A percentile compares a stretch with the other conserved stretches of the same genome.
phyloP scores from a whole-genome alignment of 2,888 invertebrate species.

The Parasteatoda lunata region DNA sequence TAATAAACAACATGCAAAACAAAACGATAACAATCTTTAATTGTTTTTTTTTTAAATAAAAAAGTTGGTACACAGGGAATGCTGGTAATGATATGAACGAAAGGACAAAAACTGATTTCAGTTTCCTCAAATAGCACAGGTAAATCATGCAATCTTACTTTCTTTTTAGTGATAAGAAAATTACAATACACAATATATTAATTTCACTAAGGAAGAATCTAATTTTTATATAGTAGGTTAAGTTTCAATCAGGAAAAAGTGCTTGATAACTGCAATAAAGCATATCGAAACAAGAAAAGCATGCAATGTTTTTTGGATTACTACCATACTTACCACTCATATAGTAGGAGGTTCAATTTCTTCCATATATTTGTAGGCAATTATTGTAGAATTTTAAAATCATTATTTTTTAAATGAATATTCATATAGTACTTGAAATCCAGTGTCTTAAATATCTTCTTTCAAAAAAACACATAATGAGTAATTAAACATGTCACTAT shows the following conservation, averaged over 20 bases:
- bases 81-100: no score
- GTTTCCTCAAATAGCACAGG: no score
- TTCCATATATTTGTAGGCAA: not conserved
- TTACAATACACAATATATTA: no score
- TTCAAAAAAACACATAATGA: not conserved
- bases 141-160: no score
- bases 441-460: not conserved
- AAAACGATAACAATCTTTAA: no score
- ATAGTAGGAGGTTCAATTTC: not conserved
- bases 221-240: not conserved
- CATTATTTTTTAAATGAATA: not conserved
- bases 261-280: not conserved
- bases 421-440: constrained; percentile 1
- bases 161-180: no score
- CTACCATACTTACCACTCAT: not conserved
- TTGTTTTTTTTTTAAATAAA: no score
- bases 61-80: no score
- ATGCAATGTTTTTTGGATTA: not conserved
- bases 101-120: no score
- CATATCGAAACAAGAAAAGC: not conserved
- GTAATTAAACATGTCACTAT: not conserved
- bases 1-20: no score
- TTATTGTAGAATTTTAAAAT: not conserved
- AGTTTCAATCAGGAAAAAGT: not conserved
- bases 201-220: no score